Evolutionary conservation across 64 coral and sea anemone genomes (phyloP).

Genomic region (Trachythela sp.): DNA sequence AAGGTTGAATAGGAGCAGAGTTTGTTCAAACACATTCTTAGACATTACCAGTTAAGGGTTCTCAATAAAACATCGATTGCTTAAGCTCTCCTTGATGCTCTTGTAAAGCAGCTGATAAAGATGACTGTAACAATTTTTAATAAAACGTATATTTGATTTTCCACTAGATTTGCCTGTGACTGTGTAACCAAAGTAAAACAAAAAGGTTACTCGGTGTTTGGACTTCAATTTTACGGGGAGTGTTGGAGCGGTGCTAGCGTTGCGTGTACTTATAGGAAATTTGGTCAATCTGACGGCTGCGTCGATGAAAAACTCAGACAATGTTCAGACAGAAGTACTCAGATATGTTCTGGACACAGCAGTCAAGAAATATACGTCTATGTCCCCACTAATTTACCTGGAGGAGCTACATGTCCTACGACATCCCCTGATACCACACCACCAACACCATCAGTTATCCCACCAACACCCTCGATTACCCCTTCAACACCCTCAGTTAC

Average conservation of each 20-base stretch:
- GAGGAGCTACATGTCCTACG: not conserved
- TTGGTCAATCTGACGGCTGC: conserved; percentile 42
- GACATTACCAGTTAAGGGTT: too few species aligned
- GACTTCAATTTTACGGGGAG: conserved; percentile 66
- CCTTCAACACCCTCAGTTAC: not conserved
- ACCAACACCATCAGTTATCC: not conserved
- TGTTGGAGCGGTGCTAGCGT: conserved; percentile 59
- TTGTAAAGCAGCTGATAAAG: too few species aligned
- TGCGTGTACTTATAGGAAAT: conserved; percentile 36
- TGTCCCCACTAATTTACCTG: not conserved
- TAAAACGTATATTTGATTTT: too few species aligned
- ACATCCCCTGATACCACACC: not conserved
- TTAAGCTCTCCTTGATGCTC: too few species aligned
- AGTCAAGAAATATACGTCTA: conserved; percentile 1
- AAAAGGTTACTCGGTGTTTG: conserved; percentile 50
- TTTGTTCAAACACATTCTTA: too few species aligned
- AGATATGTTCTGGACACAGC: not conserved
- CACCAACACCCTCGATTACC: not conserved
- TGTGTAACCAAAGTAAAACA: conserved; percentile 41
- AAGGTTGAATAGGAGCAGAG: too few species aligned
- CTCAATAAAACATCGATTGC: too few species aligned
- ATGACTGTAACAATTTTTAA: too few species aligned
- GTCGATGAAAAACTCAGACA: not conserved
- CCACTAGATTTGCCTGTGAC: not conserved
- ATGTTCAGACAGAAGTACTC: not conserved